Evolutionary conservation across 2,113 vertebrate genomes (phyloP), one percentile per base, ranked within the genome.

Genomic region (Xiphophorus couchianus): DNA sequence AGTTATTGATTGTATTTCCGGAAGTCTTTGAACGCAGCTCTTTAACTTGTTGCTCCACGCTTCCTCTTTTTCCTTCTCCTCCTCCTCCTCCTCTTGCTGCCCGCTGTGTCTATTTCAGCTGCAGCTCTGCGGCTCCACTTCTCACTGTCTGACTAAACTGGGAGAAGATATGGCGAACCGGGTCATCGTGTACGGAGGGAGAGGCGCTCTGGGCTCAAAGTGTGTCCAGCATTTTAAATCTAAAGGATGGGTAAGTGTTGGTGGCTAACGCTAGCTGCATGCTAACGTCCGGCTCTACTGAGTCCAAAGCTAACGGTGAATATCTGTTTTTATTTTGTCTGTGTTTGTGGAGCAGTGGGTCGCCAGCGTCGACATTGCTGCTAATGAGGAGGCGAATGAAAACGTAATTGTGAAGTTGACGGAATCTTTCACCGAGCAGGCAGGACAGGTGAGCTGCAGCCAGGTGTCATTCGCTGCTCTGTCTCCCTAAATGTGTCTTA

Each of bases 181-280:
- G 84, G 96, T 96, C 30, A 90, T 98, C 81, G 95, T 98, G 37
- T 98, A 98, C 54, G 97, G 97, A 0, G 97, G 97, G 13, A 89
- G 79, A 51, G 97, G 97, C 1, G 97, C 97, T 0, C 92, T 98
- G 90, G 97, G 97, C 37, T 95, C 96, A 1, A 93, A 91, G 12
- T 96, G 96, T 74, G 96, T 98, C 75, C 94, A 88, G 7, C 90
- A 94, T 69, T 97, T 99, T 83, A 95, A 91, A 73, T 89, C 96
- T 31, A 93, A 92, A 84, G 90, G 94, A 91, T 99, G 97, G 97
- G 97, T 98, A 88, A 95, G 91, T 19, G 64, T 4, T 4, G 12
- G 25, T 25, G 1, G 31, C 30, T 17, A 73, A 15, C 0, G 3
- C 15, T 31, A n/a, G 7, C 25, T 11, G 12, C 71, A 74, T 73